Conservation (phyloP, 2,797 vertebrate genomes). For the Thaleichthys pacificus region DNA sequence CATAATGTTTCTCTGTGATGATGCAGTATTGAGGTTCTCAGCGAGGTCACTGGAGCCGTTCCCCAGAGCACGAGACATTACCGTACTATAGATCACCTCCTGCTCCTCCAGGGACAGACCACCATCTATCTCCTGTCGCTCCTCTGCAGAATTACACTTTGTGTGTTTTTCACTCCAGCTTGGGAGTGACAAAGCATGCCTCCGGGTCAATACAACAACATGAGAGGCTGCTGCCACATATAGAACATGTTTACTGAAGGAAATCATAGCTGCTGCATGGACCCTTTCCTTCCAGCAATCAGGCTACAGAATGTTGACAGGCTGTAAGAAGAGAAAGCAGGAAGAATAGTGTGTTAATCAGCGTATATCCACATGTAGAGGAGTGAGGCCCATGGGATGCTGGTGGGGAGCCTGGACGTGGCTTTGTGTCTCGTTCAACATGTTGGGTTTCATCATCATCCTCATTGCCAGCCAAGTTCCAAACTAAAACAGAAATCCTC, state of each 20-base stretch:
- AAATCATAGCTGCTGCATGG: background rate
- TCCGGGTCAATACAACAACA: background rate
- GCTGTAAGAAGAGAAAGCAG: no score
- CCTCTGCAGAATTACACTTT: background rate
- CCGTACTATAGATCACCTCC: conserved; percentile 42
- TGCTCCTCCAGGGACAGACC: conserved; percentile 13
- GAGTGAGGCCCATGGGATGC: no score
- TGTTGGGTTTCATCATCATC: background rate
- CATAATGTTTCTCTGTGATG: conserved; percentile 15
- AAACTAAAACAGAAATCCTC: background rate
- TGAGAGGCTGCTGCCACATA: background rate
- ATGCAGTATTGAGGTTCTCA: conserved; percentile 48
- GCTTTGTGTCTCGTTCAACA: background rate
- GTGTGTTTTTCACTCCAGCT: background rate
- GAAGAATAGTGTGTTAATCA: no score
- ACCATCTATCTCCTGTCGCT: conserved; percentile 32
- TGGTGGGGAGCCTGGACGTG: no score
- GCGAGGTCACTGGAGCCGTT: conserved; percentile 58
- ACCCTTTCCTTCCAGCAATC: no score
- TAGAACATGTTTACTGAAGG: background rate
- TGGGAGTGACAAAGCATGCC: background rate
- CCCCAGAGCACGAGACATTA: conserved; percentile 57
- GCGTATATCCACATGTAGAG: no score
- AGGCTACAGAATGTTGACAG: no score
- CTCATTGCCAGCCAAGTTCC: background rate